phyloP scores from a whole-genome alignment of 92 coral and sea anemone genomes.

The Actinernus sp. region DNA sequence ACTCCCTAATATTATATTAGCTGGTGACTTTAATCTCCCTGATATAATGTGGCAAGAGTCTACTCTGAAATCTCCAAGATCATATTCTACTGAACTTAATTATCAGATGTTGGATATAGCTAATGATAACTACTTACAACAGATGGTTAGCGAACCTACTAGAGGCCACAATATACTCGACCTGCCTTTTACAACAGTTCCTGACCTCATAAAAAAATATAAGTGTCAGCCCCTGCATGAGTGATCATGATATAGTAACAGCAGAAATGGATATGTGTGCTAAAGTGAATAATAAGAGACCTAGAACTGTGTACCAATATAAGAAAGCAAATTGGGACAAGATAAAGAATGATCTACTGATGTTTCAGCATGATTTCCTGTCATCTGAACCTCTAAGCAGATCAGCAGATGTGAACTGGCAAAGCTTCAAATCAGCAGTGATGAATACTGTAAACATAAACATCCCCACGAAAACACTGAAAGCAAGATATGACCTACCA shows the following conservation, averaged over 20 bases:
- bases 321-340: conserved; percentile 38
- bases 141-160: conserved; percentile 21
- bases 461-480: conserved; percentile 25
- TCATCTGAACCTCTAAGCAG: conserved; percentile 15
- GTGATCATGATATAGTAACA: conserved; percentile 44
- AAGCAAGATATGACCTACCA: conserved; percentile 43
- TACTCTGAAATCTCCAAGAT: conserved; percentile 5
- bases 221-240: conserved; percentile 34
- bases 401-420: conserved; percentile 26
- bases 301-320: conserved; percentile 18
- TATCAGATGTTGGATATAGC: conserved; percentile 31
- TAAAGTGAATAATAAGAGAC: conserved; percentile 18
- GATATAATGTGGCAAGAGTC: conserved; percentile 29
- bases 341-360: conserved; percentile 13
- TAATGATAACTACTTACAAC: conserved; percentile 29
- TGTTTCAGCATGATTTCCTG: conserved; percentile 19
- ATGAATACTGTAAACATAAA: conserved; percentile 6
- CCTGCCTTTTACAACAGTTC: conserved; percentile 22
- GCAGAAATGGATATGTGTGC: conserved; percentile 32
- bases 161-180: conserved; percentile 30
- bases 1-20: conserved; percentile 26
- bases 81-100: conserved; percentile 16
- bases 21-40: conserved; percentile 38
- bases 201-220: conserved; percentile 25
- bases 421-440: conserved; percentile 24